Percentiles rank a stretch among this genome's conserved stretches.
These are phyloP conservation scores for Danio aesculapii DNA, from an alignment of 2,797 vertebrate genomes.

Conservation along the genomic window DNA sequence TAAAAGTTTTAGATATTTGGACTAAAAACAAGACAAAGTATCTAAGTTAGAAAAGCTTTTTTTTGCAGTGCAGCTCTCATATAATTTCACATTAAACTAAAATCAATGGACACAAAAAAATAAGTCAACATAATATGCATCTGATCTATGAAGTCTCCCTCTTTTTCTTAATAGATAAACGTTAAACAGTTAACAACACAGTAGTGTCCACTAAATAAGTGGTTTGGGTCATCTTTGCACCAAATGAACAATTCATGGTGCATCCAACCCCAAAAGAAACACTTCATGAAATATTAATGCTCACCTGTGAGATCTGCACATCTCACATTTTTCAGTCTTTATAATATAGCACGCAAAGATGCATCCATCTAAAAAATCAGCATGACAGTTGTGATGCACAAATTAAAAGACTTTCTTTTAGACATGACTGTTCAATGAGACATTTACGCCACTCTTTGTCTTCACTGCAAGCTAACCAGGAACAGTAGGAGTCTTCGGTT, in stretches of 20 bases:
- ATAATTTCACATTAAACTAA: no score
- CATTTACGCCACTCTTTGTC: conserved; percentile 33
- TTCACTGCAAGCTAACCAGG: conserved; percentile 25
- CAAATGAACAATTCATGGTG: not conserved
- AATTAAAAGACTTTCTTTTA: not conserved
- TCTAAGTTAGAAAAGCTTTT: no score
- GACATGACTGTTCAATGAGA: conserved; percentile 12
- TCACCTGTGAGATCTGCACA: not conserved
- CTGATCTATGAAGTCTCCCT: not conserved
- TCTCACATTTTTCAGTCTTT: not conserved
- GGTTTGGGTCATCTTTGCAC: not conserved
- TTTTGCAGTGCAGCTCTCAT: no score
- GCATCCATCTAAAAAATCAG: conserved; percentile 1
- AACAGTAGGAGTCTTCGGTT: conserved; percentile 25
- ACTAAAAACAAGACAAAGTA: no score
- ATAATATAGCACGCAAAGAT: not conserved
- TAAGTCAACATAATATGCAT: no score
- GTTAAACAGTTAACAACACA: not conserved
- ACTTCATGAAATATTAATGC: not conserved
- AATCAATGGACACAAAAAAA: no score
- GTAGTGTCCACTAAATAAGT: not conserved
- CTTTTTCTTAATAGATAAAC: not conserved
- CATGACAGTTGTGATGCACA: not conserved
- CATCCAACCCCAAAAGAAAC: not conserved
- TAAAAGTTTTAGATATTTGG: no score